Evolutionary conservation across 1,140 invertebrate species (phyloP).

Genomic region (Cheumatopsyche charites): DNA sequence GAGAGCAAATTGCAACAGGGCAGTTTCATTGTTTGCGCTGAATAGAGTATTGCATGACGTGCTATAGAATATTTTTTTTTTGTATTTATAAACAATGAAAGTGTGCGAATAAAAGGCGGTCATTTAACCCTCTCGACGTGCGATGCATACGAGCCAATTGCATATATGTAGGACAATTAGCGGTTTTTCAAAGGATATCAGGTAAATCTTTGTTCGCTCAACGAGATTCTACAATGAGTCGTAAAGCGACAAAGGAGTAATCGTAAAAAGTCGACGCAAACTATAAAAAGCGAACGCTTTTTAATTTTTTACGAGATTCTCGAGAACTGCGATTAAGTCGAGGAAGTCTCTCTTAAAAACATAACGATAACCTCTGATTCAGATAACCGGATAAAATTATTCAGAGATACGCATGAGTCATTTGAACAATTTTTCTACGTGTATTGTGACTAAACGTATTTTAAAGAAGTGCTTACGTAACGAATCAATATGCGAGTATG

Average conservation of each 20-base stretch:
- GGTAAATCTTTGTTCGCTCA: background rate
- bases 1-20: slow-evolving; percentile 8
- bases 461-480: too few species aligned
- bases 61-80: background rate
- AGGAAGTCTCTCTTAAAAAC: background rate
- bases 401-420: too few species aligned
- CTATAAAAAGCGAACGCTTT: background rate
- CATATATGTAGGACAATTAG: too few species aligned
- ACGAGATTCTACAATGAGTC: background rate
- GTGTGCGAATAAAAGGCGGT: background rate
- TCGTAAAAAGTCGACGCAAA: background rate
- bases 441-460: too few species aligned
- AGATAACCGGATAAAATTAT: background rate
- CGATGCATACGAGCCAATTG: too few species aligned
- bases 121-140: too few species aligned
- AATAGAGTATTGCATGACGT: too few species aligned
- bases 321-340: background rate
- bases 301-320: slow-evolving; percentile 17
- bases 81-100: background rate
- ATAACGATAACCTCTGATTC: background rate
- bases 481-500: too few species aligned
- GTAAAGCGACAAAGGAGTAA: slow-evolving; percentile 7
- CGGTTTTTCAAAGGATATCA: too few species aligned
- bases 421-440: too few species aligned
- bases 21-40: background rate